Conservation (phyloP, 2,797 vertebrate species). For the Strix occidentalis region DNA sequence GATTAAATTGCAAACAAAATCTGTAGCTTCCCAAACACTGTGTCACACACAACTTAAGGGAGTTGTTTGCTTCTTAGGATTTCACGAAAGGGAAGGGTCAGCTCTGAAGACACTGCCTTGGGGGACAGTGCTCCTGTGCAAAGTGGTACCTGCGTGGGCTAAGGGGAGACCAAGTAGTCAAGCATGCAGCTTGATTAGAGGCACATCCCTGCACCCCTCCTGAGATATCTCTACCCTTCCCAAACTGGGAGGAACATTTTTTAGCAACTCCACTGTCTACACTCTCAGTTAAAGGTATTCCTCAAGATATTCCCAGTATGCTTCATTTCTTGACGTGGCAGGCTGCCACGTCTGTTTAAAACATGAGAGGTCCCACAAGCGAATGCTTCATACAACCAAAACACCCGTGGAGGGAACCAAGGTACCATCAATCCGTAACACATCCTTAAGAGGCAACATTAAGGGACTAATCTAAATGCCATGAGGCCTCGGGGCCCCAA, state of each 20-base stretch:
- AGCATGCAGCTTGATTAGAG: background rate
- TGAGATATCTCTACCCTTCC: background rate
- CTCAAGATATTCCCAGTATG: fast-evolving
- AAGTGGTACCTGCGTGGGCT: background rate
- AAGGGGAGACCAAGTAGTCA: background rate
- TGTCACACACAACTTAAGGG: background rate
- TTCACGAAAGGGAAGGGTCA: background rate
- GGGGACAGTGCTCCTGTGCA: background rate
- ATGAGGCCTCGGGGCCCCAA: fast-evolving
- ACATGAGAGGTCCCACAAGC: background rate
- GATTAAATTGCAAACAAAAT: background rate
- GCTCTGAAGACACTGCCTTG: background rate
- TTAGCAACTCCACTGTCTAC: background rate
- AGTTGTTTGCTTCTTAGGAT: background rate
- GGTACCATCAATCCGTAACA: background rate
- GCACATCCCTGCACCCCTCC: background rate
- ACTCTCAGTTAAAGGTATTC: background rate
- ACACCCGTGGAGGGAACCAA: background rate
- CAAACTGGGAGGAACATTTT: background rate
- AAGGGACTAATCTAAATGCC: background rate
- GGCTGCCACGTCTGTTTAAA: background rate
- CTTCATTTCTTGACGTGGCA: background rate
- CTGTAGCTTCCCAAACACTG: background rate
- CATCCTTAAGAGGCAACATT: background rate
- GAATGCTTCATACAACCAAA: background rate